Base-by-base conservation (phyloP, 2,797 vertebrate species). In the Hoplostethus atlanticus region DNA sequence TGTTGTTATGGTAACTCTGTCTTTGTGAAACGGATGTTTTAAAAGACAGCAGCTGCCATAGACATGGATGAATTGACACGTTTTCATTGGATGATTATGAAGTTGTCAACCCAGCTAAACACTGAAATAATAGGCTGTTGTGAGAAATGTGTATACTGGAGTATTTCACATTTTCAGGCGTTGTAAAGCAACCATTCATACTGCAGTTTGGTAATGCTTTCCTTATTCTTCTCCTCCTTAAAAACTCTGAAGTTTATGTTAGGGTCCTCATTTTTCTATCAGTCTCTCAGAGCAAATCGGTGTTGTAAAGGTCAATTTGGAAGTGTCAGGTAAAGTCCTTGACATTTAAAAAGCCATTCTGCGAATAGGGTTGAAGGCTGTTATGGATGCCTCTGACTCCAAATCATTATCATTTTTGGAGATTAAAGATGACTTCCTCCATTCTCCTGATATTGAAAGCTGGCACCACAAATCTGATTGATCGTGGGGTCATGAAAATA, bases 321-420 rank as follows among this genome's bases (percentile, higher is more conserved):
- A 89, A 84, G 85, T 92, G 87, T 92, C 90, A 90, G 89, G 89
- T 91, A 87, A 92, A 90, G 90, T 93, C 89, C 91, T 91, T 95
- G 94, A 95, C 93, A 95, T 95, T 95, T 94, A 73, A 93, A 94
- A 92, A 91, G 90, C 86, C 86, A 89, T 92, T 92, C 76, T 47
- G 79, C 65, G 64, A 90, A 83, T 71, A 77, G 83, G 91, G 85
- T 91, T 85, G 76, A 84, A 88, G 80, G 59, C 81, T 87, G 86
- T 84, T 89, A 89, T 79, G 71, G 84, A 91, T 85, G 83, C 81
- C 54, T 86, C 83, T 86, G 89, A 81, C 75, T 90, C 68, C 21
- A 61, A 85, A 75, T 87, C 90, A 88, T 93, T 91, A 90, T 91
- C 88, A 86, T 89, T 87, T 87, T 80, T 77, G 64, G 79, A 93